Conservation (phyloP, 2,888 invertebrate species). For the Slavum lentiscoides region DNA sequence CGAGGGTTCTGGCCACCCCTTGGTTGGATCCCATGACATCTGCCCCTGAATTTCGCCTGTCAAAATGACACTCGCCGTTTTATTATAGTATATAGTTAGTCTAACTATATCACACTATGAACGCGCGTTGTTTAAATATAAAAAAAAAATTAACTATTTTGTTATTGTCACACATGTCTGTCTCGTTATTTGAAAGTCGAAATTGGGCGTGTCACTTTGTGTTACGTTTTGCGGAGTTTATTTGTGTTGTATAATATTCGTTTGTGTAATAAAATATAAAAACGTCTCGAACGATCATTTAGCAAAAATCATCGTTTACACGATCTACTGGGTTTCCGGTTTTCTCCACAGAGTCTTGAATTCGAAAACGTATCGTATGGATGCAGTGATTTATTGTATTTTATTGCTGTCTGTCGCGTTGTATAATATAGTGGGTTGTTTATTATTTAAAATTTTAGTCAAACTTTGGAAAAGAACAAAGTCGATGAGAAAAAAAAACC, state of each 20-base stretch:
- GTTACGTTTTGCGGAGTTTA: neutral
- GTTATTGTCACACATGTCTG: constrained; percentile 1
- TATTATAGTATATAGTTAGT: neutral
- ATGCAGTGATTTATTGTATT: too few species aligned
- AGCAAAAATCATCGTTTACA: too few species aligned
- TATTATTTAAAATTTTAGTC: constrained; percentile 12
- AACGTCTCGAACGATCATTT: too few species aligned
- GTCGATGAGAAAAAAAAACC: neutral
- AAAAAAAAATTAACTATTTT: constrained; percentile 17
- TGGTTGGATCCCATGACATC: constrained; percentile 11
- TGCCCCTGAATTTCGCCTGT: constrained; percentile 44
- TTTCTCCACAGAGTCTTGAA: too few species aligned
- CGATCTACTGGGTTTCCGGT: too few species aligned
- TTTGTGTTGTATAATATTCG: too few species aligned
- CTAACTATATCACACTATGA: constrained; percentile 14
- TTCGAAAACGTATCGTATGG: too few species aligned
- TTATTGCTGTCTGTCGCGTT: too few species aligned
- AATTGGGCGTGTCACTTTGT: too few species aligned
- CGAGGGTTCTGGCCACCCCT: constrained; percentile 31
- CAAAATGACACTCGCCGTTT: constrained; percentile 38
- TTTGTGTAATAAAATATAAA: too few species aligned
- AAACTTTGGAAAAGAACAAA: neutral
- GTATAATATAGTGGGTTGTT: neutral
- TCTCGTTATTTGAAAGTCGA: neutral
- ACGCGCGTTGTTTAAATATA: constrained; percentile 6